phyloP scores from a whole-genome alignment of 37 sponge, comb jelly and placozoan genomes.

The Chondrosia reniformis region DNA sequence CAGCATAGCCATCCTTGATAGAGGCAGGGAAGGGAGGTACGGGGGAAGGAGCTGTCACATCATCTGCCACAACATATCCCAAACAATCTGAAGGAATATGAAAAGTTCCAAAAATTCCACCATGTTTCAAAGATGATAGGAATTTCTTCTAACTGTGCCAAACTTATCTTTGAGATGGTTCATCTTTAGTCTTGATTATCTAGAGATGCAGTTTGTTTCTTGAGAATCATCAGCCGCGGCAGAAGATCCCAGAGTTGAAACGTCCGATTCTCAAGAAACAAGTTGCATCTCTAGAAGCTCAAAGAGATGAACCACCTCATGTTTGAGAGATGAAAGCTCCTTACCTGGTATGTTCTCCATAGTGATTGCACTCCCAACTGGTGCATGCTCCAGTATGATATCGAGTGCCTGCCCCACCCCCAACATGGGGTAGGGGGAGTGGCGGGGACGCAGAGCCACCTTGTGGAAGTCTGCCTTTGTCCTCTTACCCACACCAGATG shows the following conservation, averaged over 20 bases:
- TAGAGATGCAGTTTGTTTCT: no score
- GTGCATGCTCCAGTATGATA: conserved; percentile 32
- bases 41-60: conserved; percentile 55
- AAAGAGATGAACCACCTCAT: no score
- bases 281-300: no score
- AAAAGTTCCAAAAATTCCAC: no score
- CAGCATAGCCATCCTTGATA: conserved; percentile 98
- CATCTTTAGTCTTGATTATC: no score
- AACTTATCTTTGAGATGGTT: no score
- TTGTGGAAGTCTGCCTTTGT: conserved; percentile 37
- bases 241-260: no score
- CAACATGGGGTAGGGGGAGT: conserved; percentile 86
- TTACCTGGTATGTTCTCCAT: not conserved
- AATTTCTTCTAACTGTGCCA: no score
- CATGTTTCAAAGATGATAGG: no score
- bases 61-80: conserved; percentile 55
- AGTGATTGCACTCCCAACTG: not conserved
- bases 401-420: conserved; percentile 68
- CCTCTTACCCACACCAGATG: not conserved
- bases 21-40: conserved; percentile 95
- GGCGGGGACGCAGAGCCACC: conserved; percentile 67
- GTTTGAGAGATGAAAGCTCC: not conserved
- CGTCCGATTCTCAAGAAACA: no score
- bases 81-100: no score
- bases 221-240: no score